Evolutionary conservation across 2,113 vertebrate species (phyloP).

Genomic region (Acrocephalus arundinaceus): DNA sequence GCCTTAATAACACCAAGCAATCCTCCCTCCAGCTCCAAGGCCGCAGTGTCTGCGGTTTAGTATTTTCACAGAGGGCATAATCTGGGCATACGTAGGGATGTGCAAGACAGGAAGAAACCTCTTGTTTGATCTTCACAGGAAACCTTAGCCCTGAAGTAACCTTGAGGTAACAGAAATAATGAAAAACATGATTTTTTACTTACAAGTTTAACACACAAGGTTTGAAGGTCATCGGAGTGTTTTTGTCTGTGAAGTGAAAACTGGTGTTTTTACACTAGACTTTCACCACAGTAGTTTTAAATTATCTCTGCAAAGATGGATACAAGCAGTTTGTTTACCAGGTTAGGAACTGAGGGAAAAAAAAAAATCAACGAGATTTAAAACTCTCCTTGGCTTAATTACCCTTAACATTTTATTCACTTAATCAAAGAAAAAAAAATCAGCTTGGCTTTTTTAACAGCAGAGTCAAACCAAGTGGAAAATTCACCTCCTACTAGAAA

Average conservation of each 20-base stretch:
- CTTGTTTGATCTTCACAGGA: conserved; percentile 41
- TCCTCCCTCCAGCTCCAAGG: conserved; percentile 47
- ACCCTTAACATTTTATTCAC: conserved; percentile 56
- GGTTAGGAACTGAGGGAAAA: not conserved
- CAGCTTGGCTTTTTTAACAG: conserved; percentile 65
- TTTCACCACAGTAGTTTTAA: not conserved
- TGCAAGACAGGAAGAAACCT: not conserved
- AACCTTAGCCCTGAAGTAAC: conserved; percentile 37
- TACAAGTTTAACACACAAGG: conserved; percentile 10
- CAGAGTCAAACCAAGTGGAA: conserved; percentile 67
- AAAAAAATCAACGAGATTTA: not conserved
- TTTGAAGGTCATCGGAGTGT: conserved; percentile 55
- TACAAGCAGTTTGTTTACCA: conserved; percentile 40
- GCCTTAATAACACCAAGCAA: not conserved
- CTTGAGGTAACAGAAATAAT: conserved; percentile 47
- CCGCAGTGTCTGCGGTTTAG: not conserved
- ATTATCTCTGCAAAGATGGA: not conserved
- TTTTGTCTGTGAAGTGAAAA: conserved; percentile 46
- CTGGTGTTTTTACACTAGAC: conserved; percentile 12
- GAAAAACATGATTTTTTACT: conserved; percentile 39
- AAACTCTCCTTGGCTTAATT: conserved; percentile 55
- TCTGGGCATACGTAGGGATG: not conserved
- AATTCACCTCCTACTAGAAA: conserved; percentile 69
- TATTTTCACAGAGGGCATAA: not conserved
- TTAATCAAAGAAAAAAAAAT: conserved; percentile 53